Percentiles rank a stretch among this genome's conserved stretches.
Conservation (phyloP, 2,888 invertebrate genomes). For the Pasiphila rectangulata region DNA sequence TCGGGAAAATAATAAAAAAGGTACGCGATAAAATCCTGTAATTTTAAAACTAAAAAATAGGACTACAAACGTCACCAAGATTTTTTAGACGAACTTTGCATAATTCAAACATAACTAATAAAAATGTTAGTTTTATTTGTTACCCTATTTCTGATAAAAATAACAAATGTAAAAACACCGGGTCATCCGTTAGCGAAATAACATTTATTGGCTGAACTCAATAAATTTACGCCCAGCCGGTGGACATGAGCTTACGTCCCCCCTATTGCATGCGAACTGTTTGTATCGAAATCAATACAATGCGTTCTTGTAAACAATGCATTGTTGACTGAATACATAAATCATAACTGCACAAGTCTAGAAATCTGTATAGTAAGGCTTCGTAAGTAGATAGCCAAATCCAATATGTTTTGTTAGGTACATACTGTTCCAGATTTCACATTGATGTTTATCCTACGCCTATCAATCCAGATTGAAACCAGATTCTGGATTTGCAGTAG, state of each 20-base stretch:
- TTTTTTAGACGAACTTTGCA: too few relatives aligned
- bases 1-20: too few relatives aligned
- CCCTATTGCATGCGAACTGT: background rate
- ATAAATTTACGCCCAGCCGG: too few relatives aligned
- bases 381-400: conserved; percentile 11
- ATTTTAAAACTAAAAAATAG: too few relatives aligned
- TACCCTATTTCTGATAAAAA: too few relatives aligned
- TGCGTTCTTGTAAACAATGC: too few relatives aligned
- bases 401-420: conserved; percentile 15
- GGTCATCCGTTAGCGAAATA: too few relatives aligned
- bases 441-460: background rate
- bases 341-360: background rate
- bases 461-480: conserved; percentile 13
- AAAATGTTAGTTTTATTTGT: too few relatives aligned
- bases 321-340: conserved; percentile 3
- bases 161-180: too few relatives aligned
- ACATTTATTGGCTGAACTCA: background rate
- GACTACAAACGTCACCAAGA: too few relatives aligned
- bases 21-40: too few relatives aligned
- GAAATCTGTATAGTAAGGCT: conserved; percentile 6
- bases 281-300: conserved; percentile 3
- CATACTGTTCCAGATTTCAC: conserved; percentile 4
- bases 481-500: conserved; percentile 13
- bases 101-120: too few relatives aligned
- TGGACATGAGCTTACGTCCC: background rate